Base-by-base conservation (phyloP, 2,888 invertebrate species). In the Asteroscopus sphinx region DNA sequence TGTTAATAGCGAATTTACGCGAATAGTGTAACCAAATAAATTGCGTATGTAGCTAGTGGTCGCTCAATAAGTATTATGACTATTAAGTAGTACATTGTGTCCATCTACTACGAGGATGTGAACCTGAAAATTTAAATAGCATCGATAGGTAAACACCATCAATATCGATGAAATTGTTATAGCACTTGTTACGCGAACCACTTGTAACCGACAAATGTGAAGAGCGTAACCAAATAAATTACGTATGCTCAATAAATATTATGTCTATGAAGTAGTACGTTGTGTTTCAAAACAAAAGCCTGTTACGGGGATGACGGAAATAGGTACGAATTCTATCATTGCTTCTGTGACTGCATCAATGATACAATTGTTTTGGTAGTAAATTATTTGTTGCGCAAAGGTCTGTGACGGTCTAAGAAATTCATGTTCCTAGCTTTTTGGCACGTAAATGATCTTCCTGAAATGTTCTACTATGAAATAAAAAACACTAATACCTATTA, bases 51-150 rank as follows among this genome's bases (percentile, higher is more conserved):
- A 51, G n/a, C n/a, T n/a, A n/a, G 35, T 17, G 49, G 26, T 28
- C n/a, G 26, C 21, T 32, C 57, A 30, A 65, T 66, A 51, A 65
- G 70, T 56, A 66, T 70, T 66, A 51, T 66, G 42, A 70, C 66
- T 64, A 47, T 49, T 49, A 33, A 42, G 17, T 42, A n/a, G 35
- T 12, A 25, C 44, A 48, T 48, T 64, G 49, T 47, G 57, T 65
- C 42, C 42, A 21, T n/a, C n/a, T n/a, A n/a, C n/a, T n/a, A n/a
- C n/a, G n/a, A n/a, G n/a, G n/a, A 3, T 6, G 6, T 4, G 4
- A 4, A 6, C 6, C 21, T 3, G 4, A 21, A 4, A 6, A 4
- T 21, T 21, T 4, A 6, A 4, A 4, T 6, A 6, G 4, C 1
- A 21, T 21, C 1, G 6, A 21, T 21, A 21, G 21, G 6, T 12